These are phyloP conservation scores for Argyrosomus japonicus DNA, from an alignment of 2,113 vertebrate species.

Conservation along the genomic window DNA sequence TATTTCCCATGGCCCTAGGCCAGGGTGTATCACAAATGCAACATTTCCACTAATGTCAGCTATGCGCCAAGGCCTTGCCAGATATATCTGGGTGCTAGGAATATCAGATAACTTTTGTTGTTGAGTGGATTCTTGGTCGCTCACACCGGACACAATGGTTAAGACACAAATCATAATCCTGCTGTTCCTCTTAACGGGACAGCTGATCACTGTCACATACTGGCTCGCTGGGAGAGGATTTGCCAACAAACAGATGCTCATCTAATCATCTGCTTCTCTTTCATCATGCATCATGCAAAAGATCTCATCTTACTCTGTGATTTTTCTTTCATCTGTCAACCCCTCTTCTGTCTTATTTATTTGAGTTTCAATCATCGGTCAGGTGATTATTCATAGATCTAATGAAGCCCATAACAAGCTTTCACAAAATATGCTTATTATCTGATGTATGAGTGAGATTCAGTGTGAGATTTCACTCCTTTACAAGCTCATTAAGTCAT, in stretches of 20 bases:
- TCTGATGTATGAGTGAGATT: background rate
- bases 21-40: conserved; percentile 79
- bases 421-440: background rate
- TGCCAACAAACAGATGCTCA: conserved; percentile 35
- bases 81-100: conserved; percentile 65
- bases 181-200: conserved; percentile 65
- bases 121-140: conserved; percentile 66
- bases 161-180: conserved; percentile 65
- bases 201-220: conserved; percentile 64
- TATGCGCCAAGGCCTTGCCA: conserved; percentile 60
- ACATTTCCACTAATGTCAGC: conserved; percentile 80
- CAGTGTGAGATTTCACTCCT: background rate
- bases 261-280: conserved; percentile 61
- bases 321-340: conserved; percentile 36
- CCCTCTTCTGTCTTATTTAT: conserved; percentile 18
- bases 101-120: conserved; percentile 71
- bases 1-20: conserved; percentile 78
- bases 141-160: conserved; percentile 68
- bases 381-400: conserved; percentile 1
- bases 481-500: background rate
- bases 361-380: background rate
- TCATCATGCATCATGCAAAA: conserved; percentile 58
- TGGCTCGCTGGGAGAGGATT: background rate
- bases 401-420: background rate
- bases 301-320: conserved; percentile 47